Evolutionary conservation across 2,888 invertebrate species (phyloP), one percentile per base, ranked within the genome.

Genomic region (Acanthosepion esculentum): DNA sequence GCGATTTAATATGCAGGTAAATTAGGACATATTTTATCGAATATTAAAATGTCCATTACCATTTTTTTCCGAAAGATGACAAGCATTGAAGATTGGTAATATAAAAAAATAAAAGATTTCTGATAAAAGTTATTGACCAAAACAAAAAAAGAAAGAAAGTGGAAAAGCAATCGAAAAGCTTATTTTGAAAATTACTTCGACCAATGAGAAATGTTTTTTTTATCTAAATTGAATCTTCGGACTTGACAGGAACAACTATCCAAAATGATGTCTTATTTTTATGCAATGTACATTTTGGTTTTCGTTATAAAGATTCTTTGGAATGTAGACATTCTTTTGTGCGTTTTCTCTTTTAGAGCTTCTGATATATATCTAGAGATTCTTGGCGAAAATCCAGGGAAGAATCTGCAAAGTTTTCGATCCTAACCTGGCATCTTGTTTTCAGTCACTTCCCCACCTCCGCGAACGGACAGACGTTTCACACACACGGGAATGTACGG

Each of bases 151-250:
- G 41, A 41, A 41, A 41, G 41, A 41, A 41, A 41, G 41, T 41
- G 41, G 41, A 41, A 41, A 41, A 41, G 41, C 41, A 41, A 41
- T 41, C 41, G 41, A 41, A 41, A 41, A 41, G 41, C 3, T 10
- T n/a, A 78, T 78, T 78, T 78, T n/a, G 23, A 5, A 78, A 78
- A 78, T 33, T 5, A 12, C 78, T 33, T 5, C 15, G 23, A n/a
- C n/a, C 78, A 78, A n/a, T 78, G 33, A 78, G 33, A 78, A 78
- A 10, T 41, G 1, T 12, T n/a, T 78, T 78, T 41, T 4, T n/a
- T 78, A 78, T 78, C 78, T 78, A 33, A 78, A 78, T 78, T 78
- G 78, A 78, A 78, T 78, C 78, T 78, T n/a, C n/a, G n/a, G 78
- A n/a, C 78, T 78, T 78, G 78, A 78, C 26, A n/a, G 78, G 29